Base-by-base conservation (phyloP, 2,113 vertebrate species). In the Gila orcuttii region DNA sequence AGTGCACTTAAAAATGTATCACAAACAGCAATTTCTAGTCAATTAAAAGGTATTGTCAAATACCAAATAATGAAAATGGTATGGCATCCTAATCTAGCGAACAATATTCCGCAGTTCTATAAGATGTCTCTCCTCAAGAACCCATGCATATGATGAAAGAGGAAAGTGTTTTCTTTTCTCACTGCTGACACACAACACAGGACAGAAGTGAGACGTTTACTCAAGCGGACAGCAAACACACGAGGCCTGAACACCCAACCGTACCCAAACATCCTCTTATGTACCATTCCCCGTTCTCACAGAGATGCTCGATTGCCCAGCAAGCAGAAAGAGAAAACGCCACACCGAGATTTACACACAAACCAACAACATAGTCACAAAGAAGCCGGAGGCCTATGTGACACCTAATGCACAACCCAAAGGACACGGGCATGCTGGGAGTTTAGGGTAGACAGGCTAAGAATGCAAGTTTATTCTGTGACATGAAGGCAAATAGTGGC, bases 401-500 rank as follows among this genome's bases (percentile, higher is more conserved):
- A 78, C 52, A n/a, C 28, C 52, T 59, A 52, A 79, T 2, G 31
- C 31, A 57, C 74, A 21, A n/a, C 19, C 21, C 55, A 42, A 59
- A 79, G 77, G 33, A 79, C 11, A 74, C 3, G 28, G 25, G 71
- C 36, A 84, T 76, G 77, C 64, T 36, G 60, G 45, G n/a, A 50
- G 50, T 28, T 17, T 4, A 52, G n/a, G 21, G 25, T 25, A 80
- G 25, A 50, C 66, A 47, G 74, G 52, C 82, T 42, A 47, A 55
- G 66, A 50, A 42, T 13, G 47, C 47, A 52, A 55, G 81, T 86
- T 87, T 83, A 89, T 87, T 89, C 82, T 39, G 21, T 7, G 59
- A 88, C 82, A 85, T 80, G 83, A 62, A 78, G 55, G 81, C 85
- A 89, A 88, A 90, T 83, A 88, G 64, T 55, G 75, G 39, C 77